Evolutionary conservation across 30 jellyfish, hydroid and myxozoan genomes (phyloP), one percentile per base, ranked within the genome.

Genomic region (Catostylus mosaicus): DNA sequence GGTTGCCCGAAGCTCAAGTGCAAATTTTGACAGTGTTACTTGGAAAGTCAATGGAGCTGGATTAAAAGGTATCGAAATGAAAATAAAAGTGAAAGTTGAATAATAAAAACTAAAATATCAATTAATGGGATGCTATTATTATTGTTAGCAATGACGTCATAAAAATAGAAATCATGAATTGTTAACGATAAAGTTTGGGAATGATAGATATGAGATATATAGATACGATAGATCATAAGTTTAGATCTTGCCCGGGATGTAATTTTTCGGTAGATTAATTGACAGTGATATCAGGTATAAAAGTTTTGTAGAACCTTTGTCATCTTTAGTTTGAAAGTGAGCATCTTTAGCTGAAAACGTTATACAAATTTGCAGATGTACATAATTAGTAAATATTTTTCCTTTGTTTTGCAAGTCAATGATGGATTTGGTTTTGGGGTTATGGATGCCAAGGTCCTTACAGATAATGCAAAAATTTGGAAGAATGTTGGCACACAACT

Each of bases 41-140:
- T 84, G 94, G 94, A 43, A 37, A 16, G 57, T 76, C 12, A 84
- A 84, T 43, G 75, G 67, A 38, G 94, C 88, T 37, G 94, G 94
- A 10, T 29, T 70, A 6, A 72, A 73, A 52, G 94, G 94, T 84
- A 71, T 11, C 22, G 5, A 16, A 6, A 6, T 9, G 16, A 6
- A 6, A 43, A 43, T 43, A 43, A 43, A 43, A 6, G 54, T 43
- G 8, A 16, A 9, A 6, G 14, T 43, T 43, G 16, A 43, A 16
- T 16, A 43, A 16, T 43, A 43, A 6, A 43, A 43, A 43, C 14
- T 43, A 43, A 6, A 9, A 43, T 16, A 6, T 43, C 54, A 43
- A 43, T 16, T 6, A 9, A 6, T 43, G 54, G 14, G 16, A 6
- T 43, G 54, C 16, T 6, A 6, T 9, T 6, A 43, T 43, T 43